Percentiles rank a stretch among this genome's conserved stretches.
Evolutionary conservation across 2,113 vertebrate species (phyloP).

Genomic region (Syrmaticus mikado): DNA sequence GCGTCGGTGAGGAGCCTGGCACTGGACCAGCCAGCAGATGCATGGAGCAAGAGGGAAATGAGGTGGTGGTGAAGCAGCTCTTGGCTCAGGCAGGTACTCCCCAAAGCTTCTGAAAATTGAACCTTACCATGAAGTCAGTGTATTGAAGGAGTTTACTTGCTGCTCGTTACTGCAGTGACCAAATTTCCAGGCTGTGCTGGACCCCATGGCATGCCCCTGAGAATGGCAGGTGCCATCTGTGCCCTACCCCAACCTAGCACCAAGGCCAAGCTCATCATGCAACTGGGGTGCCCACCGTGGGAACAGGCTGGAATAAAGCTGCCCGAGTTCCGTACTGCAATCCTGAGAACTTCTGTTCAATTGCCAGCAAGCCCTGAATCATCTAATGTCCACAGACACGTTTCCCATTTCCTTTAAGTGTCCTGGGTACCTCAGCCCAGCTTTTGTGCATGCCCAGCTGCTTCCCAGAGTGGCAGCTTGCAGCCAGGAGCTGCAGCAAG

Average conservation of each 20-base stretch:
- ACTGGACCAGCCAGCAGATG: background rate
- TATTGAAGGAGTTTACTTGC: background rate
- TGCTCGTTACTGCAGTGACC: background rate
- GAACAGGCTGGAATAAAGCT: constrained; percentile 43
- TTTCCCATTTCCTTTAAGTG: constrained; percentile 38
- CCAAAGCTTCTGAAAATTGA: background rate
- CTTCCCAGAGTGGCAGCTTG: background rate
- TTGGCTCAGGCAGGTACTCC: background rate
- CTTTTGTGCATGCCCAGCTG: background rate
- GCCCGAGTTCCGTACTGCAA: background rate
- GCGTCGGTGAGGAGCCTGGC: background rate
- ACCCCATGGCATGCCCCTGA: background rate
- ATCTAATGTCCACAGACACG: constrained; percentile 30
- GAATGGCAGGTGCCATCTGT: background rate
- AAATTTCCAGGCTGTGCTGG: accelerated
- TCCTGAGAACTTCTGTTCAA: constrained; percentile 55
- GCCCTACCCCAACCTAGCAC: accelerated
- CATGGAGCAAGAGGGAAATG: background rate
- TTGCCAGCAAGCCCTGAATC: constrained; percentile 63
- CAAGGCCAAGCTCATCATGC: background rate
- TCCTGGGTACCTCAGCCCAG: constrained; percentile 10
- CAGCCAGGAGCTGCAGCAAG: background rate
- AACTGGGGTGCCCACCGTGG: constrained; percentile 14
- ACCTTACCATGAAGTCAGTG: background rate
- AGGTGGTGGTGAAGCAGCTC: background rate